Base-by-base conservation (phyloP, 2,113 vertebrate genomes). In the Progne subis region DNA sequence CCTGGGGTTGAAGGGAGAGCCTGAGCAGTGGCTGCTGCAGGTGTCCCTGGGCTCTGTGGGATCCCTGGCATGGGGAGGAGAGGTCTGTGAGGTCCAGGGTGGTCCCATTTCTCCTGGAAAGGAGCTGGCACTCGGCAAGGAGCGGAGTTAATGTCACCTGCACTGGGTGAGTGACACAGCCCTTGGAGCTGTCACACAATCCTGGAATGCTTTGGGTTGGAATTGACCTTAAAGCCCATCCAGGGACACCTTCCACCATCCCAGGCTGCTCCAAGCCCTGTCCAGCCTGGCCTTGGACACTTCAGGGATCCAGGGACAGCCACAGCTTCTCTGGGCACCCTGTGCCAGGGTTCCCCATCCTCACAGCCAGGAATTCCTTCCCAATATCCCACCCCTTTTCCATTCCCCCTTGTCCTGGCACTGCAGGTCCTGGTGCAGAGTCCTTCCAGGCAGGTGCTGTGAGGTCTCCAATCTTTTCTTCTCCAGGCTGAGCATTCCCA, bases 1-100 rank as follows among this genome's bases (percentile, higher is more conserved):
- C 29, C 15, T 5, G 2, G 5, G 39, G 5, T 46, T 18, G 10
- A 61, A 31, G 0, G 2, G 46, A 6, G 3, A 20, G 34, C 31
- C 29, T 6, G 64, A 21, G 61, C n/a, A 1, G 71, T 5, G 67
- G 1, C 61, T 44, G 53, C 5, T 12, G 34, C 14, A 5, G 37
- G 61, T 46, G 32, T 11, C 32, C 0, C 52, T 2, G n/a, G 37
- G 37, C 37, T 37, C 37, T 37, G 37, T 37, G 18, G 6, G 0
- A 0, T 23, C 52, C 16, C 29, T 18, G 70, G 52, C 32, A 1
- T 37, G 61, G 44, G 13, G 10, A 46, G 60, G 34, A 41, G 43
- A 23, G 47, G 2, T 24, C 5, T 6, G 7, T 10, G 39, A 0
- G 12, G 49, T 43, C 16, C 25, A 4, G 23, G 13, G 3, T 6